Percentiles rank a stretch among this genome's conserved stretches.
Evolutionary conservation across 2,797 vertebrate genomes (phyloP).

Genomic region (Gastrophryne carolinensis): DNA sequence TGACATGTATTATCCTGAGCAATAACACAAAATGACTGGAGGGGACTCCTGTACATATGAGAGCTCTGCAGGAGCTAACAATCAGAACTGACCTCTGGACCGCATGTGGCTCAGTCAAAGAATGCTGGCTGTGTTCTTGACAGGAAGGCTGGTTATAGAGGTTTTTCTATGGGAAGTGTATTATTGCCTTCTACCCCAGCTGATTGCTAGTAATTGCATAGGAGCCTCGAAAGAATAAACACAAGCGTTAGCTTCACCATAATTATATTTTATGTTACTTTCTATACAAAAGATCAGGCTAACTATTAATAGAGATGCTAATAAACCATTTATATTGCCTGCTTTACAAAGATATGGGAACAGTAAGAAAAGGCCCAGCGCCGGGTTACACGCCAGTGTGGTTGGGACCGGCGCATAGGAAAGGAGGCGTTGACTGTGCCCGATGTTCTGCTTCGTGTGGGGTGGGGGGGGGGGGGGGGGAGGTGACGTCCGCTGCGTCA

Average conservation of each 20-base stretch:
- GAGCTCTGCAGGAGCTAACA: slow-evolving; percentile 20
- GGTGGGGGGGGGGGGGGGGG: too few relatives aligned
- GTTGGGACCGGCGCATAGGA: too few relatives aligned
- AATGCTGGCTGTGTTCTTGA: slow-evolving; percentile 20
- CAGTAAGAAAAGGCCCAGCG: too few relatives aligned
- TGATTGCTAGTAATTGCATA: neutral
- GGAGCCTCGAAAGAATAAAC: neutral
- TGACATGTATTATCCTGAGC: slow-evolving; percentile 19
- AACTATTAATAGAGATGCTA: neutral
- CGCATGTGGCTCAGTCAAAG: slow-evolving; percentile 8
- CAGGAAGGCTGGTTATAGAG: neutral
- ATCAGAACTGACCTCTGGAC: slow-evolving; percentile 11
- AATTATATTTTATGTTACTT: neutral
- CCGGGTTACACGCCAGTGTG: too few relatives aligned
- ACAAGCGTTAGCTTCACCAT: neutral
- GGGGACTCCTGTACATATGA: slow-evolving; percentile 8
- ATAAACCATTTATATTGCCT: neutral
- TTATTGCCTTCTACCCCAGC: neutral
- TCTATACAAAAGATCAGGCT: neutral
- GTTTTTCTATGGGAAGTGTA: neutral
- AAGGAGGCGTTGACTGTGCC: too few relatives aligned
- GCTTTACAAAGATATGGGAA: too few relatives aligned
- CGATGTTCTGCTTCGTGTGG: too few relatives aligned
- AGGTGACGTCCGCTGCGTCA: too few relatives aligned
- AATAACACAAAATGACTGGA: slow-evolving; percentile 25